These are phyloP conservation scores for Formicarius rufipectus DNA, from an alignment of 2,113 vertebrate species.

Conservation along the genomic window DNA sequence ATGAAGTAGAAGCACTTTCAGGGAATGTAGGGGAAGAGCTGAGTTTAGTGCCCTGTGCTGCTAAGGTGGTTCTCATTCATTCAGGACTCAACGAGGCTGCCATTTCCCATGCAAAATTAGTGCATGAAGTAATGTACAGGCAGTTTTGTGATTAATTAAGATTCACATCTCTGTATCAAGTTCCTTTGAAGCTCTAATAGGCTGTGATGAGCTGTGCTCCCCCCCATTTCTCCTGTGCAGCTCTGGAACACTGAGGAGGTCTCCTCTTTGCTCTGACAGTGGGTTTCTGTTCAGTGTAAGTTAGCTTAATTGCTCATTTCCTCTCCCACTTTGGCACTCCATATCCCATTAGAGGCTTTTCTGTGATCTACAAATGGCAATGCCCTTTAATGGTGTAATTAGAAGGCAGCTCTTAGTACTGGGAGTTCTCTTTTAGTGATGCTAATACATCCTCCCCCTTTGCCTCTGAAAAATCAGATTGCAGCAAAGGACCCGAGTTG, in stretches of 20 bases:
- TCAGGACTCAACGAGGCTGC: background rate
- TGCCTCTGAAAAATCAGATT: background rate
- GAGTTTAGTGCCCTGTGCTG: background rate
- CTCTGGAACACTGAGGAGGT: constrained; percentile 18
- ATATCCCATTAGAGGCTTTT: constrained; percentile 57
- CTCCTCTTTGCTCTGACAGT: constrained; percentile 17
- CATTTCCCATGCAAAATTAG: background rate
- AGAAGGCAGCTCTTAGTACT: constrained; percentile 27
- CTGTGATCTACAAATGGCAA: constrained; percentile 54
- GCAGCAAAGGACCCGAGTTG: background rate
- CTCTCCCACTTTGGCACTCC: constrained; percentile 48
- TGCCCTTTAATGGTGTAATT: constrained; percentile 43
- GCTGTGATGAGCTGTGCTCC: background rate
- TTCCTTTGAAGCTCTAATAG: background rate
- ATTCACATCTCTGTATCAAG: background rate
- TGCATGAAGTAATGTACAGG: background rate
- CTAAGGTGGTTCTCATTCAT: background rate
- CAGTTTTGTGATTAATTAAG: constrained; percentile 33
- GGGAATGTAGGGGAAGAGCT: background rate
- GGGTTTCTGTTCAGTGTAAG: constrained; percentile 58
- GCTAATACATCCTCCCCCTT: background rate
- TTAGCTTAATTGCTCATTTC: constrained; percentile 64
- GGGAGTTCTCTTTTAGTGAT: constrained; percentile 22
- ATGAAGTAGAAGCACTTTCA: background rate
- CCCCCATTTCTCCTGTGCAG: background rate